These are phyloP conservation scores for Lasiurus borealis DNA, from an alignment of 2,113 vertebrate species.

Conservation along the genomic window DNA sequence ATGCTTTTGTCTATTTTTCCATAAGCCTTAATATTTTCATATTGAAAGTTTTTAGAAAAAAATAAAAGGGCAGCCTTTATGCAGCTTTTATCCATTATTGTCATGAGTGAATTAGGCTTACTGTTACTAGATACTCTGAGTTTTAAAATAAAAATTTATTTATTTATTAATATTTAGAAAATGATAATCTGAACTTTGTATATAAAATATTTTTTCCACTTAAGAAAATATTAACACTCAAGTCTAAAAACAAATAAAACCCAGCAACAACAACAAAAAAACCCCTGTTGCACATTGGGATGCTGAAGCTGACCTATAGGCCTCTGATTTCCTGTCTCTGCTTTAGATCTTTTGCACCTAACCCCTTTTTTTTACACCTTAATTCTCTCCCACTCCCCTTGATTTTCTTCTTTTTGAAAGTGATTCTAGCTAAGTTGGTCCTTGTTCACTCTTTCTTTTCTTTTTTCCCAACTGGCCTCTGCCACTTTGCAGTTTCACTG, in stretches of 20 bases:
- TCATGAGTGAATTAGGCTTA: not conserved
- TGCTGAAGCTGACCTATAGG: not conserved
- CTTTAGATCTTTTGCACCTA: not conserved
- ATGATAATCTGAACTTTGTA: not conserved
- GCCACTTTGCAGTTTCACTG: slow-evolving; percentile 3
- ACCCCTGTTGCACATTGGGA: not conserved
- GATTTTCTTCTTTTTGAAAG: slow-evolving; percentile 34
- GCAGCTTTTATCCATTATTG: not conserved
- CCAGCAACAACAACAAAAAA: too few species aligned
- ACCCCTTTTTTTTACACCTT: not conserved
- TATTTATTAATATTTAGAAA: not conserved
- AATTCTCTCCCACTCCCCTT: not conserved
- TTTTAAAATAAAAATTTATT: not conserved
- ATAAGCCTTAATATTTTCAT: not conserved
- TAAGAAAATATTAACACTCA: not conserved
- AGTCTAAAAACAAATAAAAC: not conserved
- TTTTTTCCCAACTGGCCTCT: not conserved
- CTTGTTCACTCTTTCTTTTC: not conserved
- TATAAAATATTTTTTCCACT: not conserved
- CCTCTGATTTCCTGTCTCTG: not conserved
- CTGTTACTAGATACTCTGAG: not conserved
- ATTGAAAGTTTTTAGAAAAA: slow-evolving; percentile 22
- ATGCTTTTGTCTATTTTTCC: slow-evolving; percentile 22
- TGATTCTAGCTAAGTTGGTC: not conserved
- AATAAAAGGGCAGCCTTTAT: not conserved